These are phyloP conservation scores for Bostrychus sinensis DNA, from an alignment of 2,113 vertebrate genomes.

Conservation along the genomic window DNA sequence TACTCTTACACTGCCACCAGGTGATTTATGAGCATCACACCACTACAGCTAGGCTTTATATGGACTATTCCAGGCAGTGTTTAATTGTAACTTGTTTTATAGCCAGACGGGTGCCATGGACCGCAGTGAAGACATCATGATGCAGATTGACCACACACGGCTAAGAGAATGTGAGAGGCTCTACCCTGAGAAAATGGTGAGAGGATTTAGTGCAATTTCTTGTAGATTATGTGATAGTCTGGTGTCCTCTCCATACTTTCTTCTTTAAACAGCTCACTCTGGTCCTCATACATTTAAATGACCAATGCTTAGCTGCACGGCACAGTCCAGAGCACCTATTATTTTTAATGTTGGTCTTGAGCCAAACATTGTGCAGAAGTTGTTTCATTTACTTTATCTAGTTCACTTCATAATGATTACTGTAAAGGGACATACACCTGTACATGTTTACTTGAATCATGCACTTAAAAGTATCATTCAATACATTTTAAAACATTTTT, in stretches of 20 bases:
- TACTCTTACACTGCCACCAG: slow-evolving; percentile 85
- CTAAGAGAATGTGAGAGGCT: slow-evolving; percentile 29
- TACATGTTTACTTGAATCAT: not conserved
- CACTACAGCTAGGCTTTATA: not conserved
- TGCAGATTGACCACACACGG: slow-evolving; percentile 69
- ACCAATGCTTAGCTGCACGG: not conserved
- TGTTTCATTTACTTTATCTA: not conserved
- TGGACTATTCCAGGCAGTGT: not conserved
- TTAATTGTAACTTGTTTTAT: slow-evolving; percentile 7
- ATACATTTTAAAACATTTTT: too few relatives aligned
- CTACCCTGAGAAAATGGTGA: slow-evolving; percentile 56
- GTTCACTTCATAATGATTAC: not conserved
- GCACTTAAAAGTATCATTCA: not conserved
- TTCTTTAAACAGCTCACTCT: not conserved
- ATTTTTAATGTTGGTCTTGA: not conserved
- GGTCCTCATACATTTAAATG: not conserved
- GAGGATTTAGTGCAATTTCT: too few relatives aligned
- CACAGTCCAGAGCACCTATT: slow-evolving; percentile 1
- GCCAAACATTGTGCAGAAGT: slow-evolving; percentile 5
- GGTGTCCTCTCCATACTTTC: too few relatives aligned
- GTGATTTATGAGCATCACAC: slow-evolving; percentile 55
- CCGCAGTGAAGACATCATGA: slow-evolving; percentile 75
- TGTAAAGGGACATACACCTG: not conserved
- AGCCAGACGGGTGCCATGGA: slow-evolving; percentile 75
- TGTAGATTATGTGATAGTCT: too few relatives aligned